Conservation (phyloP, 2,113 vertebrate genomes). For the Narcine bancroftii region DNA sequence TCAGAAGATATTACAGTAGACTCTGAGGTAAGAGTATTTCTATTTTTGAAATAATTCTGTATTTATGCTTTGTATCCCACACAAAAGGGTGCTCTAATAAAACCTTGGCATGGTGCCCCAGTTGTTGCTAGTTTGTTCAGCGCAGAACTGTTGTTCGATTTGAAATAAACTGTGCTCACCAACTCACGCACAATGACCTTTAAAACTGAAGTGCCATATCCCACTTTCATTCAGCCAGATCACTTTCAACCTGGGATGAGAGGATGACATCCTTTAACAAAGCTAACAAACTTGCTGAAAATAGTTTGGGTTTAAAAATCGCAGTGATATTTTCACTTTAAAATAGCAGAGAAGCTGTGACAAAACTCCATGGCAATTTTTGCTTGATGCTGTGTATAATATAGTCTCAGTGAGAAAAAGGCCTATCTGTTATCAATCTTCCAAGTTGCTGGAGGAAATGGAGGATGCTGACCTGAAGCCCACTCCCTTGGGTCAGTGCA, state of each 20-base stretch:
- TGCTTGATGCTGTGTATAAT: neutral
- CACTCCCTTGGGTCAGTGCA: constrained; percentile 65
- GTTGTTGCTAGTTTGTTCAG: neutral
- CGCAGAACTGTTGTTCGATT: neutral
- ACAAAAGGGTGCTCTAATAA: neutral
- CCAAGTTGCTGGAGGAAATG: constrained; percentile 62
- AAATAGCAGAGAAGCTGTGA: neutral
- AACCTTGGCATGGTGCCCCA: neutral
- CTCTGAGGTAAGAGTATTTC: neutral
- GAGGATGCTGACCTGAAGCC: constrained; percentile 60
- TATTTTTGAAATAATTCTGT: neutral
- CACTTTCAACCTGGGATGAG: neutral
- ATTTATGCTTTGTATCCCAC: neutral
- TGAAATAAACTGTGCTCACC: constrained; percentile 9
- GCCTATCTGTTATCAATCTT: constrained; percentile 67
- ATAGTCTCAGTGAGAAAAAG: constrained; percentile 38
- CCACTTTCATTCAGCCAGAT: neutral
- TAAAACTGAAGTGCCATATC: constrained; percentile 1
- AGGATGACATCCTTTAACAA: neutral
- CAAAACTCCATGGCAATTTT: constrained; percentile 24
- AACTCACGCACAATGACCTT: constrained; percentile 23
- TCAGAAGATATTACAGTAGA: neutral
- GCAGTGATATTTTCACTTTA: neutral
- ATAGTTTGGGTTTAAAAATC: neutral
- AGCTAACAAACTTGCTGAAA: neutral